A percentile compares a stretch with the other conserved stretches of the same genome.
Evolutionary conservation across 1,140 invertebrate genomes (phyloP).

Genomic region (Delia radicum): DNA sequence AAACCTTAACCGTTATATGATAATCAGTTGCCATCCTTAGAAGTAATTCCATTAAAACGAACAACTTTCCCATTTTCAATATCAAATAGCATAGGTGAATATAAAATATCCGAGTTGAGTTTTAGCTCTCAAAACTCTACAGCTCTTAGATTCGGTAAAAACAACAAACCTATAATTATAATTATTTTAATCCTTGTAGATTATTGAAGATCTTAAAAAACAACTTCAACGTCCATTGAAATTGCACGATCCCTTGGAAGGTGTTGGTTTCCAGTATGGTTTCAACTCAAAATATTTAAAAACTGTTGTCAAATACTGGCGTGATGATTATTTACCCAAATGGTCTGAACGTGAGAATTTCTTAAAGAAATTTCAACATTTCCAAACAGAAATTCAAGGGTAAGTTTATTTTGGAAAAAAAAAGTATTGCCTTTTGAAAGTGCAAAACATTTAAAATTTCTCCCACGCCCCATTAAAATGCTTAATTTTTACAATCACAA

Average conservation of each 20-base stretch:
- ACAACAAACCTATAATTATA: no score
- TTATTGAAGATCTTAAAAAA: constrained; percentile 63
- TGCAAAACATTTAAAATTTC: no score
- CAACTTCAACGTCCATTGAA: constrained; percentile 61
- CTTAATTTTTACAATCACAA: no score
- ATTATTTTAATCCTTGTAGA: constrained; percentile 52
- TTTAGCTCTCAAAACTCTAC: no score
- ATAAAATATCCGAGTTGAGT: no score
- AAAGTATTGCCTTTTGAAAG: neutral
- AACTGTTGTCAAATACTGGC: constrained; percentile 71
- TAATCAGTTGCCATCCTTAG: no score
- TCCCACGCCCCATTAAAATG: no score
- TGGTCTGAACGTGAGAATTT: constrained; percentile 68
- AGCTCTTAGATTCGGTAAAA: no score
- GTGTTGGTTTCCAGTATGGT: constrained; percentile 73
- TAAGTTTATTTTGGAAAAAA: constrained; percentile 32
- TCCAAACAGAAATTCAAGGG: constrained; percentile 70
- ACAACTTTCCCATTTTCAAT: no score
- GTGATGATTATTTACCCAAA: constrained; percentile 66
- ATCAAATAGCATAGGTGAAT: no score
- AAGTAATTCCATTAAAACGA: no score
- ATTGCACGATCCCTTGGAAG: constrained; percentile 66
- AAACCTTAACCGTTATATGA: no score
- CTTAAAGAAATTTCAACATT: constrained; percentile 74
- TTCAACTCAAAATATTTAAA: constrained; percentile 71